These are phyloP conservation scores for Lepidurus arcticus DNA, from an alignment of 1,140 invertebrate genomes.

Conservation along the genomic window DNA sequence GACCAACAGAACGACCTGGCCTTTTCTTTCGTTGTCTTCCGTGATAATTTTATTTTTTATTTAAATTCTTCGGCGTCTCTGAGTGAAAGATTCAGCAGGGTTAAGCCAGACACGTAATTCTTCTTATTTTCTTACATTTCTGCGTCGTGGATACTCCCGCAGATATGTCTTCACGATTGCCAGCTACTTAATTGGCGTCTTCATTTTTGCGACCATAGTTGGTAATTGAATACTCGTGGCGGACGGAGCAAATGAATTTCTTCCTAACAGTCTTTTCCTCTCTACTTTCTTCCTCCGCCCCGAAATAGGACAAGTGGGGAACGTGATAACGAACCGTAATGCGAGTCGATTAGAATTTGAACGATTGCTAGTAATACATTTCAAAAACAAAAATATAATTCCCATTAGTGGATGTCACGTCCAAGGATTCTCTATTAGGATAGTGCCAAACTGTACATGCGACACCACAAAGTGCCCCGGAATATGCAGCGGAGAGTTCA, in stretches of 20 bases:
- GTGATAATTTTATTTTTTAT: not conserved
- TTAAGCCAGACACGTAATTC: not conserved
- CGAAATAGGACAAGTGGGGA: constrained; percentile 78
- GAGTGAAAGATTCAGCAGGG: not conserved
- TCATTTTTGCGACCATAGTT: constrained; percentile 97
- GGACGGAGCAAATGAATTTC: not conserved
- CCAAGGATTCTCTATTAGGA: constrained; percentile 51
- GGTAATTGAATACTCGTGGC: constrained; percentile 52
- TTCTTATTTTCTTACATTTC: constrained; percentile 13
- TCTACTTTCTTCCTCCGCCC: constrained; percentile 35
- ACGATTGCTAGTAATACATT: constrained; percentile 60
- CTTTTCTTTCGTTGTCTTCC: not conserved
- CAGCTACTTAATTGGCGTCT: constrained; percentile 93
- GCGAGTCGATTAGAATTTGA: constrained; percentile 95
- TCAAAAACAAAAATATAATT: not conserved
- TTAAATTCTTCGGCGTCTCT: not conserved
- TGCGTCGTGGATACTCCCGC: constrained; percentile 45
- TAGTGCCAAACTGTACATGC: constrained; percentile 94
- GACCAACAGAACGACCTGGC: not conserved
- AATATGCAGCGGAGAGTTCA: constrained; percentile 90
- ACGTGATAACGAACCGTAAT: constrained; percentile 94
- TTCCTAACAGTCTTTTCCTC: not conserved
- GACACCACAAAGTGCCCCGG: constrained; percentile 90
- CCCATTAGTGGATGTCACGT: not conserved
- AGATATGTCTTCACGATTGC: constrained; percentile 96